phyloP scores from a whole-genome alignment of 2,113 vertebrate species.

The Ifrita kowaldi region DNA sequence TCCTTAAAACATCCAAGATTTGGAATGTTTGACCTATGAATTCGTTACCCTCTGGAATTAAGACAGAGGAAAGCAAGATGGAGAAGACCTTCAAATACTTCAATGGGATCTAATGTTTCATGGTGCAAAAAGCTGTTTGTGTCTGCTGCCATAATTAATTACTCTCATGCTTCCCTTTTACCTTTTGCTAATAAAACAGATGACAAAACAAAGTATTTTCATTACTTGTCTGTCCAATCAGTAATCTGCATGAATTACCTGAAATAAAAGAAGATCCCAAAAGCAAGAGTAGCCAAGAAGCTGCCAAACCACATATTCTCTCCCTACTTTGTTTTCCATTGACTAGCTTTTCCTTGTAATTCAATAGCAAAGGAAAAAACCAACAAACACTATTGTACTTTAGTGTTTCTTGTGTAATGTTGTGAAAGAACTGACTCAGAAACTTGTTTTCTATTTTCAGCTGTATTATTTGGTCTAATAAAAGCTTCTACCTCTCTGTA shows the following conservation, averaged over 20 bases:
- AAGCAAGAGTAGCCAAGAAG: neutral
- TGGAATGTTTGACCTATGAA: neutral
- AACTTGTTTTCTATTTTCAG: constrained; percentile 30
- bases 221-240: neutral
- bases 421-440: constrained; percentile 15
- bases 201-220: neutral
- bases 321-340: neutral
- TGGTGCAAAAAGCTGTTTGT: neutral
- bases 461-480: constrained; percentile 7
- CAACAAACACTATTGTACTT: neutral
- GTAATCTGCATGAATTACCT: neutral
- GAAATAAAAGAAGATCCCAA: neutral
- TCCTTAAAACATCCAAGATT: neutral
- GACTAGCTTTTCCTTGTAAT: neutral
- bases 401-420: neutral
- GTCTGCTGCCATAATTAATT: neutral
- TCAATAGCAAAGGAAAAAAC: neutral
- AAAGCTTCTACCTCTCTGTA: neutral
- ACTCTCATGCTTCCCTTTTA: neutral
- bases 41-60: neutral
- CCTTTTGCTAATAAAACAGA: neutral
- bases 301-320: neutral
- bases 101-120: neutral
- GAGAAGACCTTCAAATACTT: neutral
- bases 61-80: neutral